These are phyloP conservation scores for Poecilus cupreus DNA, from an alignment of 2,888 invertebrate genomes.

Conservation along the genomic window DNA sequence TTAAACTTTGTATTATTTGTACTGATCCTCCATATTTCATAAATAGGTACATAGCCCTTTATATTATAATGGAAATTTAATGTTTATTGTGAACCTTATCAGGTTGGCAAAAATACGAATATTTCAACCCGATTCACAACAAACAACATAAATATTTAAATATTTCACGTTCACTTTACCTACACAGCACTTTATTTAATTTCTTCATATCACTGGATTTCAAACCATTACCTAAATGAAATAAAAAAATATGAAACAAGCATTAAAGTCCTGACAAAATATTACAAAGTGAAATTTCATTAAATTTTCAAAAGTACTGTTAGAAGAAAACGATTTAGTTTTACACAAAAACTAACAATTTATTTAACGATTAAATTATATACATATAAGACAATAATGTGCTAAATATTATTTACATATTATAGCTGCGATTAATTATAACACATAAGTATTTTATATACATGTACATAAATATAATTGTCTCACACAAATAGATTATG, in stretches of 20 bases:
- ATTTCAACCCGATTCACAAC: slow-evolving; percentile 7
- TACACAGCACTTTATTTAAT: background rate
- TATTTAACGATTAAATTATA: slow-evolving; percentile 54
- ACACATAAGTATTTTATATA: slow-evolving; percentile 45
- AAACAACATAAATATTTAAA: background rate
- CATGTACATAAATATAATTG: slow-evolving; percentile 46
- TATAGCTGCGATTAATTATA: slow-evolving; percentile 22
- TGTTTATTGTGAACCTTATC: background rate
- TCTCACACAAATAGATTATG: slow-evolving; percentile 40
- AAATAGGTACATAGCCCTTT: background rate
- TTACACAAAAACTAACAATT: slow-evolving; percentile 58
- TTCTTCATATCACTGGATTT: background rate
- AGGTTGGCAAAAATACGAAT: slow-evolving; percentile 12
- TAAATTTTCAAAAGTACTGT: background rate
- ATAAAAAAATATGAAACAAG: background rate
- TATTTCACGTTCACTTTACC: background rate
- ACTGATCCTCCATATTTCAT: background rate
- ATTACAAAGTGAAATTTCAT: background rate
- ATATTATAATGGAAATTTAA: background rate
- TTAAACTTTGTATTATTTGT: background rate
- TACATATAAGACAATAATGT: slow-evolving; percentile 50
- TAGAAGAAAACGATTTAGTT: slow-evolving; percentile 18
- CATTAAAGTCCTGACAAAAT: background rate
- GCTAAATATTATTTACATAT: slow-evolving; percentile 53
- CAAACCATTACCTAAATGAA: background rate